Base-by-base conservation (phyloP, 2,113 vertebrate genomes). In the Pangasianodon gigas region DNA sequence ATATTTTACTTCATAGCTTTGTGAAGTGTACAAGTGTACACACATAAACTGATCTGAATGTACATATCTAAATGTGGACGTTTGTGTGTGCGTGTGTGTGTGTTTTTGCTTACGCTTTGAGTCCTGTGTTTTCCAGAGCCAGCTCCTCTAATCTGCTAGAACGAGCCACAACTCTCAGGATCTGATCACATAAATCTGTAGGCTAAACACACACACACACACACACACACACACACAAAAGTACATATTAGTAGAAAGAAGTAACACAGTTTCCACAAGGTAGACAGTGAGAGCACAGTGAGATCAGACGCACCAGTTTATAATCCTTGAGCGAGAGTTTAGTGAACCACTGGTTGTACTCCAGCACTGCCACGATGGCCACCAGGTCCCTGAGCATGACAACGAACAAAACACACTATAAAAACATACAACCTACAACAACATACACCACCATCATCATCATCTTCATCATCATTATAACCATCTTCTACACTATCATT, bases 291-390 rank as follows among this genome's bases (percentile, higher is more conserved):
- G 41, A 5, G 10, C 48, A 81, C 18, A n/a, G 18, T 48, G 8
- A n/a, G 90, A 52, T 46, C 46, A 46, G 54, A 95, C 96, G 95
- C 95, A 99, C 98, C 97, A 99, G 96, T 95, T 97, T 98, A 88
- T 97, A 95, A 92, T 99, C 98, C 94, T 98, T 99, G 29, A 96
- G 95, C 81, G 96, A 98, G 88, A 99, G 95, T 93, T 98, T 99
- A 74, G 96, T 98, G 96, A 99, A 99, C 98, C 98, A 99, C 93
- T 98, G 98, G 95, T 99, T 99, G 92, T 97, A 97, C 88, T 99
- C 98, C 92, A 99, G 95, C 52, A 95, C 97, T 85, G 97, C 97
- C 69, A 98, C 95, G 93, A 99, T 99, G 52, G 97, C 96, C 94
- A 98, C 96, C 94, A 99, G 96, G 93, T 99, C 98, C 95, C 98